These are phyloP conservation scores for Caenorhabditis remanei DNA, from an alignment of 1,140 invertebrate genomes.

Conservation along the genomic window DNA sequence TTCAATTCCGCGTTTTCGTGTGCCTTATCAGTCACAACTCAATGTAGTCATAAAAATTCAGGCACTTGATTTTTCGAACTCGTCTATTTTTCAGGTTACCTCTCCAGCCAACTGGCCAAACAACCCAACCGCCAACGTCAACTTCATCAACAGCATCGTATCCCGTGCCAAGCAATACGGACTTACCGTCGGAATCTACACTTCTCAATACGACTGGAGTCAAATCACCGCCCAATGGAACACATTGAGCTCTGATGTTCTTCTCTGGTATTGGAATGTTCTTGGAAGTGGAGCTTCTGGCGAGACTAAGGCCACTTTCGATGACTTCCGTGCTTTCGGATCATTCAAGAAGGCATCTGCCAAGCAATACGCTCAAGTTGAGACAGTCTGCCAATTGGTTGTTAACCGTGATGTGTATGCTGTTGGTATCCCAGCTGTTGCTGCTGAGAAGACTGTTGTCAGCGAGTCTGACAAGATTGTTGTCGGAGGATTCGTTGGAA, in stretches of 20 bases:
- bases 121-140: slow-evolving; percentile 50
- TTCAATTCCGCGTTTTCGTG: background rate
- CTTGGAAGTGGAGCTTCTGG: background rate
- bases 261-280: slow-evolving; percentile 30
- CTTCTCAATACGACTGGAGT: slow-evolving; percentile 47
- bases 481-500: slow-evolving; percentile 50
- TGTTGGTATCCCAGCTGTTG: slow-evolving; percentile 20
- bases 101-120: slow-evolving; percentile 58
- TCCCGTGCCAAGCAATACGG: slow-evolving; percentile 28
- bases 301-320: slow-evolving; percentile 10
- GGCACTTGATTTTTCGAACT: background rate
- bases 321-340: slow-evolving; percentile 54
- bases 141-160: slow-evolving; percentile 57
- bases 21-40: too few species aligned
- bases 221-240: slow-evolving; percentile 56
- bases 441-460: background rate
- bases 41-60: background rate
- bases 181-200: slow-evolving; percentile 58
- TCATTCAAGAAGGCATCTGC: slow-evolving; percentile 30
- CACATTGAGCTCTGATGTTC: slow-evolving; percentile 6
- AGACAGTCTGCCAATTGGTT: slow-evolving; percentile 25
- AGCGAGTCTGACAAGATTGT: background rate
- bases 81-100: slow-evolving; percentile 22
- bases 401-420: slow-evolving; percentile 40
- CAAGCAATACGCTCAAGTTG: slow-evolving; percentile 53